Base-by-base conservation (phyloP, 2,888 invertebrate species). In the Pterostichus madidus region DNA sequence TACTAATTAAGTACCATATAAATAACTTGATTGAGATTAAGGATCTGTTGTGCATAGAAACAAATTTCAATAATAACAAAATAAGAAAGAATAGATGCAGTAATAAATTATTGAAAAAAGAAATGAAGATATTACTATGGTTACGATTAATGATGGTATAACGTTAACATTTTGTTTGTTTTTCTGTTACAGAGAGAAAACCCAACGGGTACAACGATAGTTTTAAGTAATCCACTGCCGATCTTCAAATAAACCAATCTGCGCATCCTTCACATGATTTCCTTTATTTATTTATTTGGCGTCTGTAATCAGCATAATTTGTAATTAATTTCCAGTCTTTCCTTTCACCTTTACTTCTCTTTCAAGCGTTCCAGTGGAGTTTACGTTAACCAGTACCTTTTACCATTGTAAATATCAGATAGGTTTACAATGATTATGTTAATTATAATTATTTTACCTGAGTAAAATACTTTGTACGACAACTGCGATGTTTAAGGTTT, bases 401-500 rank as follows among this genome's bases (percentile, higher is more conserved):
- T 35, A 56, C 68, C 11, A 32, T 64, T 80, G 80, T 80, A 80
- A 15, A 80, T 79, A 79, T 61, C 64, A 52, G 75, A 32, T 79
- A 39, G 8, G 39, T 13, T 64, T 71, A 17, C 32, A 49, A 46
- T 13, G 39, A 39, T 77, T 59, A 77, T 24, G n/a, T 46, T 61
- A 79, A 64, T 78, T 61, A 61, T 44, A 24, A 76, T 61, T 80
- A 68, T 46, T 80, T 79, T 80, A 68, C 80, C 52, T 64, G 80
- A 71, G 11, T 71, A 44, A 64, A 17, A 71, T 71, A 59, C 46
- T 71, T 73, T 35, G 61, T 59, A 75, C 75, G 82, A 82, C 82
- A 75, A 82, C 82, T 82, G 82, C 82, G 75, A 82, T 75, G 82
- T 76, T 52, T 61, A 76, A 46, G 82, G 82, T 76, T 76, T 32